Evolutionary conservation across 2,888 invertebrate species (phyloP), one percentile per base, ranked within the genome.

Genomic region (Scaeva pyrastri): DNA sequence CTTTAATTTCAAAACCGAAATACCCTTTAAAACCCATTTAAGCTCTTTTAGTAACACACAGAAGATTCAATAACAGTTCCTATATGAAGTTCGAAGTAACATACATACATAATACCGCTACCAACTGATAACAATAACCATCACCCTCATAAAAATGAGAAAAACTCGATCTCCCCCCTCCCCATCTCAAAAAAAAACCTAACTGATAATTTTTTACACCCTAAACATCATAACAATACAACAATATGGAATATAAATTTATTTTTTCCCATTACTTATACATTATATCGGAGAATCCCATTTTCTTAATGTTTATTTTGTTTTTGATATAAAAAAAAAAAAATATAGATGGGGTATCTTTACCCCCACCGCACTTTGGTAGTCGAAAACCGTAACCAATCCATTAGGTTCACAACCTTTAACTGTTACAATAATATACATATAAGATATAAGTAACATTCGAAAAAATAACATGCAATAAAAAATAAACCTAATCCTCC

Each of bases 401-500:
- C 66, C 66, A 66, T 66, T 66, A 66, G 48, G 19, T 48, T 43
- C 60, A 23, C 21, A 36, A 19, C 48, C 23, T 45, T 48, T 48
- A 66, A 48, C 66, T 48, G 31, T 66, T 48, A 31, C 31, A 7
- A 0, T 31, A 0, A 31, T 31, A 5, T 31, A 31, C 8, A 31
- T 4, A 31, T 26, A 26, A 7, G 31, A 31, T 31, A 31, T 7
- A 31, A 5, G 31, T 31, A 31, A 66, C 19, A 45, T 66, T 48
- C 31, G 3, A 26, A 16, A 36, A n/a, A 31, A 48, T 48, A 48
- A 60, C 76, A 68, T 80, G 48, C 66, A 72, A 80, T 80, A 85
- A 80, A 85, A 80, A 80, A 75, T 62, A 56, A 75, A 58, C 52
- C 75, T 85, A 85, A 83, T 80, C 75, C 80, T 45, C 56, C 45